Conservation (phyloP, 1,140 invertebrate species). For the Bombus sibiricus region DNA sequence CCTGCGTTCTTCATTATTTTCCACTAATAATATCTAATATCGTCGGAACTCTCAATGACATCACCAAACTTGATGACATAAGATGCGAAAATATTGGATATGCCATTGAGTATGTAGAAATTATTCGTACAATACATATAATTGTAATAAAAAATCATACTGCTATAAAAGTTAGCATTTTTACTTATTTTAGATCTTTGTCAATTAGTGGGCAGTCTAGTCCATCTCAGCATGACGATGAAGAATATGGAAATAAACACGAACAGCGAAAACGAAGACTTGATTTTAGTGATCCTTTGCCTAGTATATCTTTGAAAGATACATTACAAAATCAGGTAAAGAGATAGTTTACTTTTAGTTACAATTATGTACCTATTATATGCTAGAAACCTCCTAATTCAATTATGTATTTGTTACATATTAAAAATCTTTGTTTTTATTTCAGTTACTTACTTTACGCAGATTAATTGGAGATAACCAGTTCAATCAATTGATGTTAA, state of each 20-base stretch:
- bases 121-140: neutral
- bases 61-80: slow-evolving; percentile 89
- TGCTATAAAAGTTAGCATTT: slow-evolving; percentile 10
- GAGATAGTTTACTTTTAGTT: slow-evolving; percentile 24
- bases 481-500: slow-evolving; percentile 88
- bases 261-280: slow-evolving; percentile 85
- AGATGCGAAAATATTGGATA: slow-evolving; percentile 87
- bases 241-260: slow-evolving; percentile 83
- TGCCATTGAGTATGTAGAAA: slow-evolving; percentile 86
- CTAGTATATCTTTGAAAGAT: slow-evolving; percentile 87
- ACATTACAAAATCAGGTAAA: slow-evolving; percentile 87
- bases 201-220: slow-evolving; percentile 79
- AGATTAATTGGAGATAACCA: slow-evolving; percentile 86
- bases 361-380: slow-evolving; percentile 8
- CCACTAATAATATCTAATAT: slow-evolving; percentile 90
- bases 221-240: slow-evolving; percentile 77
- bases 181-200: slow-evolving; percentile 77
- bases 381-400: neutral
- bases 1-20: slow-evolving; percentile 88
- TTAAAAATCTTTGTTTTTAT: slow-evolving; percentile 61
- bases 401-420: neutral
- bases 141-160: neutral
- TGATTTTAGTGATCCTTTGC: slow-evolving; percentile 87
- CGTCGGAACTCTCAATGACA: slow-evolving; percentile 93
- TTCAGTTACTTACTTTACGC: slow-evolving; percentile 86